A percentile compares a stretch with the other conserved stretches of the same genome.
Evolutionary conservation across 2,888 invertebrate genomes (phyloP).

Genomic region (Mythimna ferrago): DNA sequence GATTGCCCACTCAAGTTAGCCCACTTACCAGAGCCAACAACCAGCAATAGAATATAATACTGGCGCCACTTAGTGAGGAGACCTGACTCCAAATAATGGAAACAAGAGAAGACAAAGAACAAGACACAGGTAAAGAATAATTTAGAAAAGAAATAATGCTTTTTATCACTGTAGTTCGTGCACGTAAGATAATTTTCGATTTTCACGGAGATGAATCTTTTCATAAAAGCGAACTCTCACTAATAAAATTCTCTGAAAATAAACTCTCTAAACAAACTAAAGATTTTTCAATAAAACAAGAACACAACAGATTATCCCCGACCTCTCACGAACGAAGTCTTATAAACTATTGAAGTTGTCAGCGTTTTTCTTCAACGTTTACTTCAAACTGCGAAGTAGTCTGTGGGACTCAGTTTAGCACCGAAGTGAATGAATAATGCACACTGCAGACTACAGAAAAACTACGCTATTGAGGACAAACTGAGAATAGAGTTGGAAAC

Average conservation of each 20-base stretch:
- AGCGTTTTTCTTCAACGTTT: conserved; percentile 56
- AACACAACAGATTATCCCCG: conserved; percentile 49
- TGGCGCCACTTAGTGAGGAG: too few species aligned
- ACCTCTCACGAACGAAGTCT: conserved; percentile 44
- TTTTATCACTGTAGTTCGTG: too few species aligned
- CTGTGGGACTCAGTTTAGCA: conserved; percentile 46
- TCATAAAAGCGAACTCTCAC: not conserved
- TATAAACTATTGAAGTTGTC: conserved; percentile 61
- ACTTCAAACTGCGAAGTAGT: conserved; percentile 46
- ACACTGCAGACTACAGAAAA: conserved; percentile 40
- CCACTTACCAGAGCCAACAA: too few species aligned
- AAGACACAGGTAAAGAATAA: too few species aligned
- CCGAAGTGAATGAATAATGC: conserved; percentile 58
- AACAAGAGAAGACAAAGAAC: too few species aligned
- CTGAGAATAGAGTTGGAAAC: conserved; percentile 41
- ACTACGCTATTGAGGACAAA: conserved; percentile 37
- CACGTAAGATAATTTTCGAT: not conserved
- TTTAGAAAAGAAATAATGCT: too few species aligned
- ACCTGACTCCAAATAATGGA: too few species aligned
- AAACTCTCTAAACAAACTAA: not conserved
- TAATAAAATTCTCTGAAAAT: not conserved
- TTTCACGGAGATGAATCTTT: not conserved
- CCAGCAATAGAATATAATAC: too few species aligned
- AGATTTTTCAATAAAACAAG: conserved; percentile 48
- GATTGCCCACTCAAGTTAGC: too few species aligned